Base-by-base conservation (phyloP, 2,888 invertebrate species). In the Pristionchus mayeri region DNA sequence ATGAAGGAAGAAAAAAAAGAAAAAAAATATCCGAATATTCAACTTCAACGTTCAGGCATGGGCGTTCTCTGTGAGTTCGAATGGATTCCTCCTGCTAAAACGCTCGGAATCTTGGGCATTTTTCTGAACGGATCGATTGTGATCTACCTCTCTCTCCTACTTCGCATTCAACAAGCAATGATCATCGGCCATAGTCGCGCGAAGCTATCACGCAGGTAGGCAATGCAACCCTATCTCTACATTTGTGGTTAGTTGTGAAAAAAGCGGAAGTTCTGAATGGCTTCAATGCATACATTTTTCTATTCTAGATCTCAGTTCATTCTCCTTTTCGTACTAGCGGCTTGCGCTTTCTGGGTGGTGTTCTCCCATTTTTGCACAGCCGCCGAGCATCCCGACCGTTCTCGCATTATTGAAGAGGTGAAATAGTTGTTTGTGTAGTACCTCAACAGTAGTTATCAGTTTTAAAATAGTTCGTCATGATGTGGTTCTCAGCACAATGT, bases 1-100 rank as follows among this genome's bases (percentile, higher is more conserved):
- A 44, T 44, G 44, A 44, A 44, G 6, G 44, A 44, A 9, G 6
- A 44, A 44, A 44, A 34, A 1, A 1, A 24, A 24, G 13, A 2
- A 2, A 11, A 6, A 24, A 44, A 71, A 24, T 40, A 71, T 71
- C 40, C 1, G n/a, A n/a, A n/a, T n/a, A n/a, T n/a, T n/a, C n/a
- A n/a, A n/a, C n/a, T n/a, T n/a, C n/a, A n/a, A n/a, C 13, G 18
- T 44, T 71, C 40, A 71, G 71, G 71, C 40, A 71, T 71, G 71
- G 71, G 71, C 3, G 7, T 44, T 4, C 40, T 37, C 1, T 71
- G 71, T 16, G 18, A 18, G 2, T n/a, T 71, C 40, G 71, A 71
- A 24, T 71, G 71, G 71, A 3, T 71, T 34, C 71, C 71, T n/a
- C 21, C 71, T 24, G n/a, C 40, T 16, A 71, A 71, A 24, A 24